Percentiles rank a stretch among this genome's conserved stretches.
These are phyloP conservation scores for Manis pentadactyla DNA, from an alignment of 2,797 vertebrate species.

Conservation along the genomic window DNA sequence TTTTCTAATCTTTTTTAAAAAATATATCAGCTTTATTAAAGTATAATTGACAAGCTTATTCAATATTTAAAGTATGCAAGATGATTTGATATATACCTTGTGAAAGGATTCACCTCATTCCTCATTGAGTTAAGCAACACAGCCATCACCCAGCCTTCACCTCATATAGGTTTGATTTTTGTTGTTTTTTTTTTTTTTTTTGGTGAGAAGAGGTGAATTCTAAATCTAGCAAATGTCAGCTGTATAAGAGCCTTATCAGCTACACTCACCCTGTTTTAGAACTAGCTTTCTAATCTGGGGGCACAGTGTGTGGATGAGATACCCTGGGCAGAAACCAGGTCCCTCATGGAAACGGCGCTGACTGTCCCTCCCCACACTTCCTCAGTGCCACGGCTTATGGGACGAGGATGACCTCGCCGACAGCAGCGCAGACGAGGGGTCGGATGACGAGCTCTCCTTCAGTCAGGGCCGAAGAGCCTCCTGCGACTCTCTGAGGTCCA, in stretches of 20 bases:
- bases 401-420: slow-evolving; percentile 93
- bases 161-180: not conserved
- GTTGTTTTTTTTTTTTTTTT: not conserved
- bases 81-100: not conserved
- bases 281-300: not conserved
- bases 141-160: not conserved
- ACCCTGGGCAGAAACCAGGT: not conserved
- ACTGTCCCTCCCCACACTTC: slow-evolving; percentile 34
- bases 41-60: not conserved
- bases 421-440: slow-evolving; percentile 87
- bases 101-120: not conserved
- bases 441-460: slow-evolving; percentile 91
- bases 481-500: slow-evolving; percentile 91
- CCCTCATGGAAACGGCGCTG: not conserved
- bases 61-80: not conserved
- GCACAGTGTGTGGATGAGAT: no score
- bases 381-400: slow-evolving; percentile 98
- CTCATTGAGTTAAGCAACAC: not conserved
- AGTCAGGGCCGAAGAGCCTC: slow-evolving; percentile 89
- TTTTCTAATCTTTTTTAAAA: not conserved
- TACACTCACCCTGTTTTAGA: not conserved
- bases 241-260: not conserved
- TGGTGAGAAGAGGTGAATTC: not conserved
- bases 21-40: not conserved
- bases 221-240: not conserved